These are phyloP conservation scores for Leptoteleia sp. DNA, from an alignment of 1,140 invertebrate genomes.

Conservation along the genomic window DNA sequence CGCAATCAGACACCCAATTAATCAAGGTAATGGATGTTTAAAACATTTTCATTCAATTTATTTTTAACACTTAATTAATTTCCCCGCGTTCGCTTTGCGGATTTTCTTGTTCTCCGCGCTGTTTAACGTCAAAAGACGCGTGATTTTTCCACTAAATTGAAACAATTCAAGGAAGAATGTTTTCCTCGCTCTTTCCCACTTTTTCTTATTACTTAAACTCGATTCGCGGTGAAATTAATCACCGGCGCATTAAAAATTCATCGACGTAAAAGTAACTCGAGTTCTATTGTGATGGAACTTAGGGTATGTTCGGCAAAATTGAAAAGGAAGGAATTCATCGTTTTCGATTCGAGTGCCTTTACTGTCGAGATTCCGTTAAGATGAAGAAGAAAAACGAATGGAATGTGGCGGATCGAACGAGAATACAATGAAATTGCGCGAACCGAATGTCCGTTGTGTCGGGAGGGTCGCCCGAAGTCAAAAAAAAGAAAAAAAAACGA, in stretches of 20 bases:
- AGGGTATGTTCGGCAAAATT: constrained; percentile 38
- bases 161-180: not conserved
- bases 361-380: constrained; percentile 50
- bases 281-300: constrained; percentile 9
- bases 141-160: not conserved
- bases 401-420: constrained; percentile 47
- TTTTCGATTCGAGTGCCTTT: constrained; percentile 59
- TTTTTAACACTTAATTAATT: not conserved
- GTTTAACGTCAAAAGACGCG: not conserved
- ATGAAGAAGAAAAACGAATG: constrained; percentile 56
- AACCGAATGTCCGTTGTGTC: constrained; percentile 44
- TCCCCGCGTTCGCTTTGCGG: no score
- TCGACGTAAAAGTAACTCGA: constrained; percentile 23
- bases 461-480: constrained; percentile 36
- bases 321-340: constrained; percentile 65
- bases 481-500: constrained; percentile 31
- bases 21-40: no score
- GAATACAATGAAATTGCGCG: constrained; percentile 56
- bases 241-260: constrained; percentile 37
- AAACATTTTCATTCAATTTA: no score
- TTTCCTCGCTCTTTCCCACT: no score
- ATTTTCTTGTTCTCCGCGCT: no score
- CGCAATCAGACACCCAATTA: no score
- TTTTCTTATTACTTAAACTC: no score
- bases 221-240: constrained; percentile 15